Percentiles rank a stretch among this genome's conserved stretches.
Conservation (phyloP, 2,113 vertebrate species). For the Myodes glareolus region DNA sequence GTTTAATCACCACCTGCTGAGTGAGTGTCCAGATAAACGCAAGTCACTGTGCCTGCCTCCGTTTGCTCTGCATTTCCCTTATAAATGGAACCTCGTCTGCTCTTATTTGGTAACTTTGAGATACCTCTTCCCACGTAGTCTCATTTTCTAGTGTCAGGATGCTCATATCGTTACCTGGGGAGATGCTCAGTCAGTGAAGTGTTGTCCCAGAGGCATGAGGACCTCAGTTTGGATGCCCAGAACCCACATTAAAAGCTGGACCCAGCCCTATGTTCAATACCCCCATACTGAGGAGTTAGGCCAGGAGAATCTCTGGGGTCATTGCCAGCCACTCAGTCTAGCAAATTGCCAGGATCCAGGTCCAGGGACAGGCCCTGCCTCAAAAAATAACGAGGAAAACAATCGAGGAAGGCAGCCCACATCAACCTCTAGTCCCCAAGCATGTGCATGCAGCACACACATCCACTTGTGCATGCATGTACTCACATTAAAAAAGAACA, state of each 20-base stretch:
- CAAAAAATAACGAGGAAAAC: not conserved
- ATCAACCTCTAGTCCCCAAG: not conserved
- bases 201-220: not conserved
- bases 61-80: not conserved
- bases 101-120: not conserved
- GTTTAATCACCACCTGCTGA: slow-evolving; percentile 3
- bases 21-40: rapidly evolving
- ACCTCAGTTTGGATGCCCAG: not conserved
- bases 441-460: not conserved
- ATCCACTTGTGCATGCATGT: not conserved
- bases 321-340: not conserved
- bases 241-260: not conserved
- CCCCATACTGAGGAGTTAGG: not conserved
- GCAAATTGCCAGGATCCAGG: not conserved
- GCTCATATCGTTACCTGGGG: not conserved
- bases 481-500: too few species aligned
- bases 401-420: too few species aligned
- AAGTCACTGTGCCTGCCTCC: rapidly evolving
- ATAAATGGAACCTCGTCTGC: not conserved
- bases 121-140: not conserved
- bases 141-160: not conserved
- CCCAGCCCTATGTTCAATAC: not conserved
- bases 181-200: not conserved
- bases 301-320: not conserved
- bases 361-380: not conserved